Conservation (phyloP, 1,140 invertebrate genomes). For the Nephila pilipes region DNA sequence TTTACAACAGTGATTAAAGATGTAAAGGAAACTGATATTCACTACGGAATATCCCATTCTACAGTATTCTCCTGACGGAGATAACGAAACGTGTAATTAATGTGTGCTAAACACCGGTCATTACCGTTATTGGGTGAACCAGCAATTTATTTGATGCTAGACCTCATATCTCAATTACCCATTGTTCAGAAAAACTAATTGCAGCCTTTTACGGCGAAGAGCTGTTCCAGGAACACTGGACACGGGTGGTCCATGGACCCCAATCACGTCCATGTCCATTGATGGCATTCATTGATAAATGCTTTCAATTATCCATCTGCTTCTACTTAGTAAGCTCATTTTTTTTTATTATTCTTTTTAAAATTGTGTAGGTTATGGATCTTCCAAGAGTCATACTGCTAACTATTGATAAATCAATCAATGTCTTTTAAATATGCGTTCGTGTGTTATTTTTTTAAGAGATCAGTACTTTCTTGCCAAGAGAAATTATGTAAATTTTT, state of each 20-base stretch:
- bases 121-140: neutral
- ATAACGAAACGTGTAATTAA: conserved; percentile 20
- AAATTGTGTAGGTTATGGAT: too few relatives aligned
- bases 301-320: neutral
- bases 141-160: neutral
- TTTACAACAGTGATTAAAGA: too few relatives aligned
- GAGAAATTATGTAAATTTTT: too few relatives aligned
- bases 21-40: too few relatives aligned
- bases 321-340: neutral
- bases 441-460: too few relatives aligned
- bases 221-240: neutral
- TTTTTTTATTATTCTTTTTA: neutral
- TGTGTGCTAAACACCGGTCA: neutral
- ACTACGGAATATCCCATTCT: too few relatives aligned
- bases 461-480: too few relatives aligned
- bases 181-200: conserved; percentile 36
- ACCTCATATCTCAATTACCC: conserved; percentile 41
- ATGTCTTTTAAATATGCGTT: too few relatives aligned
- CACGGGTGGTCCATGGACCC: neutral
- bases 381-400: too few relatives aligned
- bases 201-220: neutral
- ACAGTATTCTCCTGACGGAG: too few relatives aligned
- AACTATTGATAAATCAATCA: too few relatives aligned
- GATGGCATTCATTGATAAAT: neutral
- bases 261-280: neutral